These are phyloP conservation scores for Cisticola juncidis DNA, from an alignment of 2,113 vertebrate genomes.

Conservation along the genomic window DNA sequence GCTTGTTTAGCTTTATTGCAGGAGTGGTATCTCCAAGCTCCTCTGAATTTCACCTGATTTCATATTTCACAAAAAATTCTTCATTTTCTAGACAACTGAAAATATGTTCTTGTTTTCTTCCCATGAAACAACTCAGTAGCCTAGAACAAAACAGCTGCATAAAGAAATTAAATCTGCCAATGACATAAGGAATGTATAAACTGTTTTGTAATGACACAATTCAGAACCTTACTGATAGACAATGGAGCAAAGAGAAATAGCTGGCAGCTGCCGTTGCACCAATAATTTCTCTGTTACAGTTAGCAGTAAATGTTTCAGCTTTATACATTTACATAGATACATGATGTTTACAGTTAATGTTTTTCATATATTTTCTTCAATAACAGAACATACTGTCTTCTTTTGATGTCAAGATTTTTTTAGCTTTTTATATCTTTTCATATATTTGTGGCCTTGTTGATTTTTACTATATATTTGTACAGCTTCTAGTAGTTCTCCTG, in stretches of 20 bases:
- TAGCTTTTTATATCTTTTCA: background rate
- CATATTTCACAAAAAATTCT: background rate
- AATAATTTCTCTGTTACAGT: background rate
- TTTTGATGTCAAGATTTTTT: background rate
- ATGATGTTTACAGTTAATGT: background rate
- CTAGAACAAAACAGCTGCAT: background rate
- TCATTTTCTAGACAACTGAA: background rate
- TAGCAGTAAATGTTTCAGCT: background rate
- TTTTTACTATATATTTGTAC: background rate
- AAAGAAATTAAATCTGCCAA: background rate
- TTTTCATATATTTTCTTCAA: background rate
- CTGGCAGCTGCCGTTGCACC: background rate
- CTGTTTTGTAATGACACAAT: background rate
- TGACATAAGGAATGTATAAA: background rate
- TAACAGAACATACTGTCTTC: background rate
- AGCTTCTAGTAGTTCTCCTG: background rate
- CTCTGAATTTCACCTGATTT: background rate
- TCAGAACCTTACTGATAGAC: background rate
- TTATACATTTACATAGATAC: background rate
- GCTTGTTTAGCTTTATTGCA: background rate
- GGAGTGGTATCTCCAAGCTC: background rate
- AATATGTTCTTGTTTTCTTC: background rate
- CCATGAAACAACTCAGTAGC: background rate
- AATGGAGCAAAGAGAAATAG: background rate
- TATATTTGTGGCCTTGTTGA: too few species aligned